These are phyloP conservation scores for Bufotes viridis DNA, from an alignment of 2,797 vertebrate species.

Conservation along the genomic window DNA sequence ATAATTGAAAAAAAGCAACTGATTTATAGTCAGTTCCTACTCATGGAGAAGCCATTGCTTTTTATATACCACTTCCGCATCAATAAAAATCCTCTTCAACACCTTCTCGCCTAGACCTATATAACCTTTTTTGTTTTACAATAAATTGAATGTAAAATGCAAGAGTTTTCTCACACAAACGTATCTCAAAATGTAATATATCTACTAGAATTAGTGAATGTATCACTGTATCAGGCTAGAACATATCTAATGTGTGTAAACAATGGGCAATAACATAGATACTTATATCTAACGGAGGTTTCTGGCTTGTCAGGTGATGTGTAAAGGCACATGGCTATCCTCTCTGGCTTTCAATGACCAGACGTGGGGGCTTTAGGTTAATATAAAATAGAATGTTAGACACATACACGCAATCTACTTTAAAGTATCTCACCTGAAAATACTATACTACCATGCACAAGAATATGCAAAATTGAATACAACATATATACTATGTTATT, in stretches of 20 bases:
- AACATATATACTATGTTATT: conserved; percentile 8
- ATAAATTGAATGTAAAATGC: not conserved
- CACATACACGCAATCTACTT: not conserved
- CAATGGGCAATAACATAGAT: too few species aligned
- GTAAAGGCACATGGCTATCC: conserved; percentile 36
- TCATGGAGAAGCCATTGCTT: conserved; percentile 18
- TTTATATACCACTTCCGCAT: not conserved
- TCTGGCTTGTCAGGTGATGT: not conserved
- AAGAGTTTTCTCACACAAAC: not conserved
- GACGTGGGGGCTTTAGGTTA: not conserved
- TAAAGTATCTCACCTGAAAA: conserved; percentile 5
- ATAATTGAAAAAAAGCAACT: not conserved
- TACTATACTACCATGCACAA: not conserved
- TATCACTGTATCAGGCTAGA: not conserved
- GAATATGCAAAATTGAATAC: not conserved
- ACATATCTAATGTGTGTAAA: not conserved
- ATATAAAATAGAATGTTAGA: conserved; percentile 37
- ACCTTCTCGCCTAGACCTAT: not conserved
- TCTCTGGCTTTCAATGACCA: not conserved
- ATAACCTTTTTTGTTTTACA: not conserved
- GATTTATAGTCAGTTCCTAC: not conserved
- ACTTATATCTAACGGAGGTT: not conserved
- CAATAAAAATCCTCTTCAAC: not conserved
- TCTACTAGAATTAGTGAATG: not conserved
- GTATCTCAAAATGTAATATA: not conserved